Conservation (phyloP, 2,888 invertebrate species). For the Cotesia congregata region DNA sequence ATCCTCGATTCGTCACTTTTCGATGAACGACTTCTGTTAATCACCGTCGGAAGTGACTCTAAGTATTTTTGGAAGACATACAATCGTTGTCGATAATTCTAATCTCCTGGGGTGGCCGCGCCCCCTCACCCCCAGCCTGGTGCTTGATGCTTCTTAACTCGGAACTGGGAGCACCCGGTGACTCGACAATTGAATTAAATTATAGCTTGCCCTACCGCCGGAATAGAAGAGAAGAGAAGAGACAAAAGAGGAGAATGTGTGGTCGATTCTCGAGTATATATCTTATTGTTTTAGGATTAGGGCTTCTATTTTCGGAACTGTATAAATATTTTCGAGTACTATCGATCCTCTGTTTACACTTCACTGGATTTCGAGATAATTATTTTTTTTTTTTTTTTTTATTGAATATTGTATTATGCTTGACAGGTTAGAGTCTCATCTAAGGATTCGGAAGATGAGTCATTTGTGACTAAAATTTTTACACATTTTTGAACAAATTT, state of each 20-base stretch:
- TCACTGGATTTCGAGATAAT: not conserved
- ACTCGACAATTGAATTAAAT: slow-evolving; percentile 1
- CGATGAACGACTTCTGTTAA: not conserved
- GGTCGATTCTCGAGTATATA: not conserved
- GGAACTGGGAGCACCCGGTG: not conserved
- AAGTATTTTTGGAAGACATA: slow-evolving; percentile 1
- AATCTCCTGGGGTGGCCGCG: no score
- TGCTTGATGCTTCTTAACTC: not conserved
- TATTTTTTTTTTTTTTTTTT: no score
- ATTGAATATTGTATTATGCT: no score
- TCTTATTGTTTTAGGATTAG: not conserved
- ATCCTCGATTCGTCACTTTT: not conserved
- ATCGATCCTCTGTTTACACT: not conserved
- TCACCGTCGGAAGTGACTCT: not conserved
- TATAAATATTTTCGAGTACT: not conserved
- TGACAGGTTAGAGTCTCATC: no score
- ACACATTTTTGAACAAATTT: no score
- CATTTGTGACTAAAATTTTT: no score
- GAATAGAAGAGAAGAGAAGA: no score
- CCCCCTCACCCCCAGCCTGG: no score
- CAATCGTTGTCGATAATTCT: not conserved
- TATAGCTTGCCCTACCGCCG: not conserved
- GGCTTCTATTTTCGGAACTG: not conserved
- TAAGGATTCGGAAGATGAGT: no score
- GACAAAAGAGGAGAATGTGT: not conserved